Evolutionary conservation across 1,140 invertebrate genomes (phyloP).

Genomic region (Zeugodacus cucurbitae): DNA sequence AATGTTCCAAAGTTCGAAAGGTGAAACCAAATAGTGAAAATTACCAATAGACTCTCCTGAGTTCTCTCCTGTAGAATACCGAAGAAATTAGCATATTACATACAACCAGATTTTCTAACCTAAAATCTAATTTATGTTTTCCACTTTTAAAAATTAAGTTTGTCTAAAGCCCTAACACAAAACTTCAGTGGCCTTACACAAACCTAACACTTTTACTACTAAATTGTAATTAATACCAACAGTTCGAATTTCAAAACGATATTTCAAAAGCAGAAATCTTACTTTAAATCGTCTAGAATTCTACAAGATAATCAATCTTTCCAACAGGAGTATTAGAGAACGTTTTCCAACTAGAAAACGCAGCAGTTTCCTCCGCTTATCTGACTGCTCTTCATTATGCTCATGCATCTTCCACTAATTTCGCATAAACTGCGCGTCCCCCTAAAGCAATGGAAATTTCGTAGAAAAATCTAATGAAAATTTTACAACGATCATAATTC

Average conservation of each 20-base stretch:
- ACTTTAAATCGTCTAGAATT: background rate
- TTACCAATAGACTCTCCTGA: no score
- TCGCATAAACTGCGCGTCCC: background rate
- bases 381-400: background rate
- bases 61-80: no score
- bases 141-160: no score
- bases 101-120: no score
- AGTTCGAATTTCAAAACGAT: background rate
- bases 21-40: no score
- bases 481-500: slow-evolving; percentile 11
- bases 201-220: background rate
- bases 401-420: background rate
- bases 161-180: no score
- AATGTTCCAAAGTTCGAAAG: no score
- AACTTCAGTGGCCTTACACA: no score
- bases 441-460: background rate
- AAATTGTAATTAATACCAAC: background rate
- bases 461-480: background rate
- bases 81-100: no score
- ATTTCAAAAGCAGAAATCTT: background rate
- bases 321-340: background rate
- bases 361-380: background rate
- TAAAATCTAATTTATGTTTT: no score
- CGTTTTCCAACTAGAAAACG: no score
- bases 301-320: background rate